Evolutionary conservation across 2,113 vertebrate genomes (phyloP).

Genomic region (Python bivittatus): DNA sequence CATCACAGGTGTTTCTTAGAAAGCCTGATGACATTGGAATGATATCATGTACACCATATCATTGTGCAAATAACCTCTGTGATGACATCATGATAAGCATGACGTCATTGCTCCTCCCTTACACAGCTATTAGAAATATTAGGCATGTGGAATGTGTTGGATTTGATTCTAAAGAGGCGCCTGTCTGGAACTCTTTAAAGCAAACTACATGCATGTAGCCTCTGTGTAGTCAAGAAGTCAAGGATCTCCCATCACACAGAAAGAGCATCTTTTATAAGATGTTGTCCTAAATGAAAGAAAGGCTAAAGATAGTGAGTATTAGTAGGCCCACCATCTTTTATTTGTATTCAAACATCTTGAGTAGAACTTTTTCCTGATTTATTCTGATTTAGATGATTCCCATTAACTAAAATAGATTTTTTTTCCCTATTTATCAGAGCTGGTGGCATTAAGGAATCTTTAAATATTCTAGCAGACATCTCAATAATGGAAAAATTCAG

Average conservation of each 20-base stretch:
- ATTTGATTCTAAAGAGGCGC: not conserved
- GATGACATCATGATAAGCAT: not conserved
- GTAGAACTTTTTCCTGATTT: not conserved
- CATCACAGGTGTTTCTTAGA: not conserved
- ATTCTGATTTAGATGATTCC: not conserved
- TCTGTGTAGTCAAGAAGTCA: not conserved
- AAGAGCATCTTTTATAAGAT: not conserved
- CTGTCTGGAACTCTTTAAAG: not conserved
- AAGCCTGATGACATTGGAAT: not conserved
- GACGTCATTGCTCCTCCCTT: not conserved
- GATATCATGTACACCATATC: not conserved
- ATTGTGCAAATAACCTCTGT: not conserved
- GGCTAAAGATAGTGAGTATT: too few relatives aligned
- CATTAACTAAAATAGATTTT: not conserved
- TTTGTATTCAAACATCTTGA: not conserved
- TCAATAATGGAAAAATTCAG: not conserved
- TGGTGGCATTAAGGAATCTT: not conserved
- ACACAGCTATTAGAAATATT: not conserved
- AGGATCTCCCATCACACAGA: not conserved
- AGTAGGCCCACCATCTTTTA: not conserved
- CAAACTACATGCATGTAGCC: not conserved
- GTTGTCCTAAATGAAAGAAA: not conserved
- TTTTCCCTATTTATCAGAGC: not conserved
- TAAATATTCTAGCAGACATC: conserved; percentile 8
- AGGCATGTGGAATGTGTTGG: not conserved